Percentiles rank a stretch among this genome's conserved stretches.
Conservation (phyloP, 92 coral and sea anemone genomes). For the Desmophyllum pertusum region DNA sequence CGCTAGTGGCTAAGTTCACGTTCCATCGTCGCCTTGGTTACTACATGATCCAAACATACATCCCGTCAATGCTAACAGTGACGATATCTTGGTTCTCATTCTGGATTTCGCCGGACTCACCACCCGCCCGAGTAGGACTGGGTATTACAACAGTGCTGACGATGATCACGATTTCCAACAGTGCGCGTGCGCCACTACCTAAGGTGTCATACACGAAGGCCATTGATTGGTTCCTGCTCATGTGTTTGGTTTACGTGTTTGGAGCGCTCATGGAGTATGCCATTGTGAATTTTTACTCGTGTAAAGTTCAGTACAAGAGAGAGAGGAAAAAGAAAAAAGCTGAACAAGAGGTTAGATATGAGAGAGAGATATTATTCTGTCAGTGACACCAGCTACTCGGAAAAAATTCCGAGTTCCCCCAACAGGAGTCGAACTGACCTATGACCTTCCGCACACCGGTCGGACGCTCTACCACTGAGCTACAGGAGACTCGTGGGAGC, state of each 20-base stretch:
- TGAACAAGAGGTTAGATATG: slow-evolving; percentile 31
- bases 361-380: neutral
- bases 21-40: slow-evolving; percentile 99
- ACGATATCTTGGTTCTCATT: slow-evolving; percentile 96
- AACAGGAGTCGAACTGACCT: too few relatives aligned
- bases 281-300: slow-evolving; percentile 87
- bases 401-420: too few relatives aligned
- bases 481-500: too few relatives aligned
- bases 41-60: slow-evolving; percentile 97
- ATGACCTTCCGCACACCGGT: too few relatives aligned
- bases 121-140: slow-evolving; percentile 97
- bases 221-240: slow-evolving; percentile 93
- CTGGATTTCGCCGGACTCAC: slow-evolving; percentile 97
- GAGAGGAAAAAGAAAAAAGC: slow-evolving; percentile 37
- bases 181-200: slow-evolving; percentile 99
- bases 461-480: too few relatives aligned
- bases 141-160: slow-evolving; percentile 97
- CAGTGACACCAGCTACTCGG: too few relatives aligned
- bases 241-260: slow-evolving; percentile 96
- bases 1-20: slow-evolving; percentile 86
- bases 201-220: slow-evolving; percentile 95
- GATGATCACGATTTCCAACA: slow-evolving; percentile 96
- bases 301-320: slow-evolving; percentile 67
- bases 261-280: slow-evolving; percentile 99
- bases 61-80: slow-evolving; percentile 95